Percentiles rank a stretch among this genome's conserved stretches.
phyloP scores from a whole-genome alignment of 2,888 invertebrate species.

The Perdita meconis region DNA sequence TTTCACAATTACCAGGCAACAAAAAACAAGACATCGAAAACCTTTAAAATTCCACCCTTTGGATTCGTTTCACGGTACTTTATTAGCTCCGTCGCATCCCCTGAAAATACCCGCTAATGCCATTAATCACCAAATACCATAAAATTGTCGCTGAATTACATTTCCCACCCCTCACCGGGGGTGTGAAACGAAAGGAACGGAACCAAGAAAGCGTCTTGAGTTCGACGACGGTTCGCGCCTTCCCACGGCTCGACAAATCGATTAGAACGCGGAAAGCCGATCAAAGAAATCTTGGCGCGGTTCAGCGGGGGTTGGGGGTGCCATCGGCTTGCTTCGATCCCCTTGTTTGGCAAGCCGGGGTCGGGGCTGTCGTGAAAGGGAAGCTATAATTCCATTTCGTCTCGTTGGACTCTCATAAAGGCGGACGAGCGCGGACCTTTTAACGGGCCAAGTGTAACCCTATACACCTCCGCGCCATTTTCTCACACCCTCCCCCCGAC shows the following conservation, averaged over 20 bases:
- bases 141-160: not conserved
- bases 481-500: not conserved
- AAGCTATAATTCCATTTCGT: slow-evolving; percentile 51
- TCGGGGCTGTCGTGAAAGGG: slow-evolving; percentile 11
- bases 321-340: slow-evolving; percentile 17
- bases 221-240: slow-evolving; percentile 21
- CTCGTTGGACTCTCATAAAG: slow-evolving; percentile 55
- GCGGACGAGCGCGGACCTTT: slow-evolving; percentile 54
- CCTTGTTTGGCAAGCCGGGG: slow-evolving; percentile 41
- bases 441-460: slow-evolving; percentile 63
- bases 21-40: no score
- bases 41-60: no score
- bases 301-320: not conserved
- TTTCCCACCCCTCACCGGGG: no score
- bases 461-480: slow-evolving; percentile 38
- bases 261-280: slow-evolving; percentile 20
- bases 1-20: no score
- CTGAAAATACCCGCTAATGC: not conserved
- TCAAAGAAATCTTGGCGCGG: slow-evolving; percentile 33
- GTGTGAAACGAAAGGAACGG: not conserved
- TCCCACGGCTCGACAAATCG: slow-evolving; percentile 16
- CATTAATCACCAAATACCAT: not conserved
- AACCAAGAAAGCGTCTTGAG: not conserved
- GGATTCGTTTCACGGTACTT: not conserved
- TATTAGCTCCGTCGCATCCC: not conserved